A percentile compares a stretch with the other conserved stretches of the same genome.
phyloP scores from a whole-genome alignment of 2,888 invertebrate species.

The Rhingia campestris region DNA sequence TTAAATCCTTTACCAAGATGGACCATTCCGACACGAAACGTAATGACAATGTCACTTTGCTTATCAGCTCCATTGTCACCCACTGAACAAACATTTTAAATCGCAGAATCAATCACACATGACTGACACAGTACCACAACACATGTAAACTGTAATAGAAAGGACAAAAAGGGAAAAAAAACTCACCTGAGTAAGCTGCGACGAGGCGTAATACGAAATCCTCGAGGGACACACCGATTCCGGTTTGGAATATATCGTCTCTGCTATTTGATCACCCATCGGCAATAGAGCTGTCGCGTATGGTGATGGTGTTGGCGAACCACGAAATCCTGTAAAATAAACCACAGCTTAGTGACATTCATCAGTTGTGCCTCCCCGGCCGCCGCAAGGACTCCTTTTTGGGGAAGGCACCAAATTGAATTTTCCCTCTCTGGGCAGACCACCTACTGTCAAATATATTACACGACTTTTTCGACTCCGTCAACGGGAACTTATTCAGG shows the following conservation, averaged over 20 bases:
- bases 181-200: slow-evolving; percentile 88
- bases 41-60: too few species aligned
- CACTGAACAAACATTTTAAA: too few species aligned
- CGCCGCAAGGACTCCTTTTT: neutral
- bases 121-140: neutral
- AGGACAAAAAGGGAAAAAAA: neutral
- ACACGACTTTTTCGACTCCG: slow-evolving; percentile 81
- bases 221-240: slow-evolving; percentile 85
- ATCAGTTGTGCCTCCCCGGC: neutral
- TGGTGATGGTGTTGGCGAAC: slow-evolving; percentile 86
- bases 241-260: slow-evolving; percentile 85
- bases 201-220: slow-evolving; percentile 91
- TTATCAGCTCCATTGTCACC: too few species aligned
- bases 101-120: neutral
- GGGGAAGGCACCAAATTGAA: slow-evolving; percentile 37
- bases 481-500: slow-evolving; percentile 88
- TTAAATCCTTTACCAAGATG: too few species aligned
- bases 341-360: slow-evolving; percentile 49
- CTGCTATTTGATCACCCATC: slow-evolving; percentile 83
- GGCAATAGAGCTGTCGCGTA: slow-evolving; percentile 87
- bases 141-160: neutral
- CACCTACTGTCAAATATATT: slow-evolving; percentile 81
- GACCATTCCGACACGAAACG: too few species aligned
- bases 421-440: slow-evolving; percentile 49
- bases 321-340: slow-evolving; percentile 80